Base-by-base conservation (phyloP, 2,113 vertebrate genomes). In the Neolamprologus ventralis region DNA sequence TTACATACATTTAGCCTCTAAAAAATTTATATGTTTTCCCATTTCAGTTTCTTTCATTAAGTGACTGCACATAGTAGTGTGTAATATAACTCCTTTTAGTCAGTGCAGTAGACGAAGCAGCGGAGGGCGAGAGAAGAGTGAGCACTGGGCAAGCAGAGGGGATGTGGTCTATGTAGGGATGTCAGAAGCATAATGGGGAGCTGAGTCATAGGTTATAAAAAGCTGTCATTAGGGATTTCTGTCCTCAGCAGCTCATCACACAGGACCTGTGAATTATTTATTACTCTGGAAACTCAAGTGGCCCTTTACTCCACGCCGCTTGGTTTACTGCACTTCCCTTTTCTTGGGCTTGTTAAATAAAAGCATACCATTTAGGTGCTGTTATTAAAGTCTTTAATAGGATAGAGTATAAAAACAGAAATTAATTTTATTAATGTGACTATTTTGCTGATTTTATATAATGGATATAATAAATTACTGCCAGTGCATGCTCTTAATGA, bases 121-220 rank as follows among this genome's bases (percentile, higher is more conserved):
- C 33, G 81, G 58, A n/a, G 83, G 28, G 89, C 60, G 84, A 88
- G 90, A 90, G 82, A 58, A 75, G 68, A 88, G 80, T 37, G 89
- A 92, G 92, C 82, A 81, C 35, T n/a, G 90, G 90, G 93, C 81
- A 89, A 75, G 85, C 87, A 89, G 90, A 90, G 88, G 94, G 92
- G 95, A 95, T 95, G 95, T 94, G 93, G 93, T 95, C 91, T 91
- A 92, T 95, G 91, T 90, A 31, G 93, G 93, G 94, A 94, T 95
- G 96, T 96, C 93, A 95, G 94, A 55, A 91, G 90, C 90, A 92
- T 96, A 96, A 96, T 96, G 91, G 94, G 92, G 88, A 88, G 94
- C 95, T 96, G 96, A 96, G 96, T 96, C 96, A 96, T 96, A 96
- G 95, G 95, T 96, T 96, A 96, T 96, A 96, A 96, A 96, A 96